These are phyloP conservation scores for Catalaphyllia jardinei DNA, from an alignment of 64 coral and sea anemone genomes.

Conservation along the genomic window DNA sequence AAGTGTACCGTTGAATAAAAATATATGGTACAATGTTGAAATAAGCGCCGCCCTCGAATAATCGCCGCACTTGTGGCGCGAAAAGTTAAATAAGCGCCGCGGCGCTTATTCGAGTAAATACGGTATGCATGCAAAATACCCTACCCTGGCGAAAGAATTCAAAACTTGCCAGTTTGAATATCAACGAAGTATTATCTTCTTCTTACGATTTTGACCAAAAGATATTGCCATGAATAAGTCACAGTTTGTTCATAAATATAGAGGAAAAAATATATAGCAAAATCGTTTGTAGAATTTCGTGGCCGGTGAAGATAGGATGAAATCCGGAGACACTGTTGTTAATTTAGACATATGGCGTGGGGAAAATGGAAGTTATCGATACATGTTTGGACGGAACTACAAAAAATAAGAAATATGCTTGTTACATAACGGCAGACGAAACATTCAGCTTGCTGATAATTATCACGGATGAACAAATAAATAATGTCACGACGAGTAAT, in stretches of 20 bases:
- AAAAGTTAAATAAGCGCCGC: too few species aligned
- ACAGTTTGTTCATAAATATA: neutral
- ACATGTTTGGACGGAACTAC: too few species aligned
- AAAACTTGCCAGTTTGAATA: neutral
- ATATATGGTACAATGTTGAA: too few species aligned
- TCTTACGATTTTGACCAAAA: neutral
- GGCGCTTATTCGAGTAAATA: too few species aligned
- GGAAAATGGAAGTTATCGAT: too few species aligned
- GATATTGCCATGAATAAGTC: neutral
- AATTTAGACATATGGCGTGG: neutral
- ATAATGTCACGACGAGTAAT: neutral
- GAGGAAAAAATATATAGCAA: neutral
- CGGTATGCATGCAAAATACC: too few species aligned
- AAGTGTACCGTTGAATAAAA: too few species aligned
- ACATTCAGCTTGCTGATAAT: constrained; percentile 1
- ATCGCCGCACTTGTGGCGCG: too few species aligned
- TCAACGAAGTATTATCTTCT: neutral
- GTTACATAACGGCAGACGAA: neutral
- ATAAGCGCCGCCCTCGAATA: too few species aligned
- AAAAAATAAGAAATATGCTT: neutral
- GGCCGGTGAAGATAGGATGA: neutral
- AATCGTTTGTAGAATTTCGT: neutral
- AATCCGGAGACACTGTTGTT: neutral
- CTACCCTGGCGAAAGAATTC: too few species aligned
- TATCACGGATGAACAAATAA: constrained; percentile 5